phyloP scores from a whole-genome alignment of 2,797 vertebrate genomes.

The Todus mexicanus region DNA sequence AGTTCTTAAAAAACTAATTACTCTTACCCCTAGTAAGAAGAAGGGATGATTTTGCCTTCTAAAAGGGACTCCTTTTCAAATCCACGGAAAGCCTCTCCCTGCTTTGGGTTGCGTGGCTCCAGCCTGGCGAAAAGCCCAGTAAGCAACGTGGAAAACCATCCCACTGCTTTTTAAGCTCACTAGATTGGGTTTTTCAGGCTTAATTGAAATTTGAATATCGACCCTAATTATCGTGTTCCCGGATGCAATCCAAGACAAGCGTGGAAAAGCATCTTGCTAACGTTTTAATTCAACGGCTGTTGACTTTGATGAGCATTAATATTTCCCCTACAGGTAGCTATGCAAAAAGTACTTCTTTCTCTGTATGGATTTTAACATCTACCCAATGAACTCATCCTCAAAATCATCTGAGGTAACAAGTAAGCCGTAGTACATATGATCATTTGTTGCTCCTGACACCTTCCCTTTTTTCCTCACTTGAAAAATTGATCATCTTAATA shows the following conservation, averaged over 20 bases:
- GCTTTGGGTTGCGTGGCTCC: rapidly evolving
- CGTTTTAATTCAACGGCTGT: not conserved
- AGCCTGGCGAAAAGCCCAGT: not conserved
- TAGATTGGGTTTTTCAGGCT: not conserved
- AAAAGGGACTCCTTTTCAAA: not conserved
- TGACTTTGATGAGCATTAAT: not conserved
- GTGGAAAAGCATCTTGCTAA: not conserved
- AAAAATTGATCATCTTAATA: slow-evolving; percentile 51
- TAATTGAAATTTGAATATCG: slow-evolving; percentile 5
- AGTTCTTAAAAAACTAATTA: slow-evolving; percentile 45
- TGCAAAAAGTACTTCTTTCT: not conserved
- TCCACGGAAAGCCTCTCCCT: not conserved
- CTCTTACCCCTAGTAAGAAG: slow-evolving; percentile 12
- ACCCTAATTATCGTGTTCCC: not conserved
- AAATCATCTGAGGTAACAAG: not conserved
- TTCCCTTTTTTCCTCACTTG: slow-evolving; percentile 11
- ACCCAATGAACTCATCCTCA: not conserved
- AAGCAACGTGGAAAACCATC: not conserved
- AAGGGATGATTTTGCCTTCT: slow-evolving; percentile 1
- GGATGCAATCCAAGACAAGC: not conserved
- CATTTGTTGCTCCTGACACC: slow-evolving; percentile 29
- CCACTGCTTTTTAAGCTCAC: not conserved
- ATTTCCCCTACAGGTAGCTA: not conserved
- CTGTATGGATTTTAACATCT: not conserved
- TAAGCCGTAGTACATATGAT: not conserved